Evolutionary conservation across 2,797 vertebrate species (phyloP).

Genomic region (Onychomys leucogaster): DNA sequence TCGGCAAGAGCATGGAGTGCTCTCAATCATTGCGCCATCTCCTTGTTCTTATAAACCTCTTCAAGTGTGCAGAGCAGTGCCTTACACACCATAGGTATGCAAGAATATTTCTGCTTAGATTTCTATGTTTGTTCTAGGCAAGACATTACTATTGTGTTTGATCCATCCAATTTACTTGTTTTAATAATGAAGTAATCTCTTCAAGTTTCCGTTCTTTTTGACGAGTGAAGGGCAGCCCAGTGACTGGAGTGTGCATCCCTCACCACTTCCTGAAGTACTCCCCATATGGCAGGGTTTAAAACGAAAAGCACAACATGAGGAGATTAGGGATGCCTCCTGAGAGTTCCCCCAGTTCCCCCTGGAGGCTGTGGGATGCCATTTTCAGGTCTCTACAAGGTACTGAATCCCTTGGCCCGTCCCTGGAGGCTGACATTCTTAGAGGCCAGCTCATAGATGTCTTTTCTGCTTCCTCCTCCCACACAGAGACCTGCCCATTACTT

Average conservation of each 20-base stretch:
- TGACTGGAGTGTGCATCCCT: background rate
- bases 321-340: constrained; percentile 57
- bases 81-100: background rate
- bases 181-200: constrained; percentile 36
- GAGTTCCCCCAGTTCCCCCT: constrained; percentile 56
- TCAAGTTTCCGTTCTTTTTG: constrained; percentile 52
- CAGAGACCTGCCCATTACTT: background rate
- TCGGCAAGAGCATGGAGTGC: background rate
- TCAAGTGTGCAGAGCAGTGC: background rate
- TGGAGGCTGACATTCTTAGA: constrained; percentile 8
- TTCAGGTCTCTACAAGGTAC: constrained; percentile 27
- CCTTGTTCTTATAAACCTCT: background rate
- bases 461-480: background rate
- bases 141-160: background rate
- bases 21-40: background rate
- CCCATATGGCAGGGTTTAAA: background rate
- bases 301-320: constrained; percentile 51
- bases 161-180: constrained; percentile 15
- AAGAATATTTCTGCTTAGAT: constrained; percentile 38
- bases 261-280: background rate
- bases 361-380: constrained; percentile 14
- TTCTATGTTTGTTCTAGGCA: constrained; percentile 57
- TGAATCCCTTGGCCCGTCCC: constrained; percentile 24
- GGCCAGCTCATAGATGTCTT: background rate
- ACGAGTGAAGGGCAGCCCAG: background rate